These are phyloP conservation scores for Calephelis perditalis DNA, from an alignment of 2,888 invertebrate genomes.

Conservation along the genomic window DNA sequence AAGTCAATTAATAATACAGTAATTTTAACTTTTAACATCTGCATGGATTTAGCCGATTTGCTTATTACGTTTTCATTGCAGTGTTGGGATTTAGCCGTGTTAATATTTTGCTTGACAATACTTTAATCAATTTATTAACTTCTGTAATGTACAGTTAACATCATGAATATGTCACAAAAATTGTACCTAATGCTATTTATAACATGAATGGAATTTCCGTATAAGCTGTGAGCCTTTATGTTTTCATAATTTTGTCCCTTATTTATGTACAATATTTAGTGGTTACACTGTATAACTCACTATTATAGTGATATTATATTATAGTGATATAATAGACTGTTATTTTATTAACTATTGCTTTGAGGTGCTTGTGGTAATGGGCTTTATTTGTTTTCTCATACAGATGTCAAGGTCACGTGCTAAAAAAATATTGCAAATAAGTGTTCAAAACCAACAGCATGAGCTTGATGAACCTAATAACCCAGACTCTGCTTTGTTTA, in stretches of 20 bases:
- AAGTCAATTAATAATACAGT: constrained; percentile 18
- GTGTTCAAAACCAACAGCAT: constrained; percentile 19
- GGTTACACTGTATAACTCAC: neutral
- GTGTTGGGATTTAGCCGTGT: constrained; percentile 21
- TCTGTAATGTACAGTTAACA: constrained; percentile 14
- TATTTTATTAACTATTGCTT: neutral
- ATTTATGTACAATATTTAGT: neutral
- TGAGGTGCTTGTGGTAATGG: constrained; percentile 4
- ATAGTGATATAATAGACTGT: constrained; percentile 4
- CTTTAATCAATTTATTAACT: constrained; percentile 18
- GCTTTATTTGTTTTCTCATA: constrained; percentile 15
- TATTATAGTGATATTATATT: neutral
- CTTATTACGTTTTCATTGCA: constrained; percentile 20
- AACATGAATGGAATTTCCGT: neutral
- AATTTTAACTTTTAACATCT: constrained; percentile 20
- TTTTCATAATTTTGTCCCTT: constrained; percentile 2
- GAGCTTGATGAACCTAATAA: constrained; percentile 20
- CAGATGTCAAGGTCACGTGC: constrained; percentile 18
- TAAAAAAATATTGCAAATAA: constrained; percentile 21
- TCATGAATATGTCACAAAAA: constrained; percentile 6
- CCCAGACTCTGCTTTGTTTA: constrained; percentile 23
- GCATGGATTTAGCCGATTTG: constrained; percentile 22
- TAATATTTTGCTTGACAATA: constrained; percentile 17
- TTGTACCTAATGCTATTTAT: constrained; percentile 1
- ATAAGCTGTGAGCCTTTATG: neutral